Evolutionary conservation across 2,113 vertebrate genomes (phyloP), one percentile per base, ranked within the genome.

Genomic region (Vombatus ursinus): DNA sequence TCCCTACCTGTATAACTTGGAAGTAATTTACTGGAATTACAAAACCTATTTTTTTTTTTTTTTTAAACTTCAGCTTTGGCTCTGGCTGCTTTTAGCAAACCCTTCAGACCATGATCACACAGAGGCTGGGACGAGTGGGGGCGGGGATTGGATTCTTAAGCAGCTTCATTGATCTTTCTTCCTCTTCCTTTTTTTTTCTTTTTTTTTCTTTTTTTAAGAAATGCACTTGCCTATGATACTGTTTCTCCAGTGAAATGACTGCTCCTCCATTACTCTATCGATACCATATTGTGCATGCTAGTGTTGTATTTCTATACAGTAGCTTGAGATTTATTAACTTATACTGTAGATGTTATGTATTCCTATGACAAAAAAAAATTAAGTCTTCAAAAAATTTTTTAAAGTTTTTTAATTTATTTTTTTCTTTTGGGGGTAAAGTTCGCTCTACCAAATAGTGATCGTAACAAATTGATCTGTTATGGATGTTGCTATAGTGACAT

Each of bases 291-390:
- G 99, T 99, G 99, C 99, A 99, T 99, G 99, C 99, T 99, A 99
- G 99, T 99, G 99, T 99, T 98, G 99, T 99, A 99, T 99, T 99
- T 99, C 99, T 99, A 99, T 99, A 99, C 99, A 98, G 99, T 99
- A 99, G 99, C 99, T 99, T 99, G 99, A 99, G 98, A 99, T 99
- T 99, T 98, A 99, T 99, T 99, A 99, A 99, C 99, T 99, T 99
- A 99, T 99, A 99, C 98, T 99, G 99, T 99, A 99, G 99, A 99
- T 99, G 99, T 99, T 99, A 99, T 99, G 99, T 99, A 99, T 99
- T 99, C 99, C 99, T 99, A 99, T 99, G 99, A 99, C 99, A 99
- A 99, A 99, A 99, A 99, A 96, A 96, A 97, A 97, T 95, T 97
- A 97, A 99, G 99, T 99, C 99, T 99, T 99, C 98, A 99, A 98